Evolutionary conservation across 2,797 vertebrate species (phyloP).

Genomic region (Peromyscus aztecus): DNA sequence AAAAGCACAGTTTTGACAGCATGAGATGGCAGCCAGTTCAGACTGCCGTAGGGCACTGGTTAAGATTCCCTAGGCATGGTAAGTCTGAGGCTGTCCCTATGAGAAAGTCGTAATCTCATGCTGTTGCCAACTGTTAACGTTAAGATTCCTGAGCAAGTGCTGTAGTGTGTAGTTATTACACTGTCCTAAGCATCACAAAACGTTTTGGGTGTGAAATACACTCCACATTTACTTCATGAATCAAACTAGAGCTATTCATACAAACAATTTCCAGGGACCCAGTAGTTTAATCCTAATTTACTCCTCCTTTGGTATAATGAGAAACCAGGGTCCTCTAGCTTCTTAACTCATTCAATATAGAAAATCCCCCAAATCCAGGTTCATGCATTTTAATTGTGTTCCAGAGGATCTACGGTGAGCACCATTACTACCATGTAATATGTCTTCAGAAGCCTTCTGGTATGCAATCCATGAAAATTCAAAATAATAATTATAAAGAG

Average conservation of each 20-base stretch:
- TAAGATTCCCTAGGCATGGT: not conserved
- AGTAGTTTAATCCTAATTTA: not conserved
- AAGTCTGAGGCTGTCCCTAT: not conserved
- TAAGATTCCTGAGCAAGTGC: not conserved
- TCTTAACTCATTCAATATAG: not conserved
- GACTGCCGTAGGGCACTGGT: not conserved
- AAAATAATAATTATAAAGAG: not conserved
- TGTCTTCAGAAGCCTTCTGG: not conserved
- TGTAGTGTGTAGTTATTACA: not conserved
- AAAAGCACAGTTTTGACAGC: not conserved
- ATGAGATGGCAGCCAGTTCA: not conserved
- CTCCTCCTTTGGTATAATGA: not conserved
- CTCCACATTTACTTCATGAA: slow-evolving; percentile 7
- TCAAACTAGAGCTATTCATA: slow-evolving; percentile 23
- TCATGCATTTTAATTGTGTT: not conserved
- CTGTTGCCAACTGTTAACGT: not conserved
- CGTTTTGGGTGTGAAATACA: not conserved
- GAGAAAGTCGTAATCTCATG: not conserved
- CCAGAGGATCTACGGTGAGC: not conserved
- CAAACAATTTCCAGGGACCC: not conserved
- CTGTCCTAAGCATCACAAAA: not conserved
- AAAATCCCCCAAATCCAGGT: not conserved
- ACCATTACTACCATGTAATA: not conserved
- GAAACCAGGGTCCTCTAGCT: not conserved
- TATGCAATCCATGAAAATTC: not conserved